These are phyloP conservation scores for Tenualosa thibaudeaui DNA, from an alignment of 2,797 vertebrate genomes.

Conservation along the genomic window DNA sequence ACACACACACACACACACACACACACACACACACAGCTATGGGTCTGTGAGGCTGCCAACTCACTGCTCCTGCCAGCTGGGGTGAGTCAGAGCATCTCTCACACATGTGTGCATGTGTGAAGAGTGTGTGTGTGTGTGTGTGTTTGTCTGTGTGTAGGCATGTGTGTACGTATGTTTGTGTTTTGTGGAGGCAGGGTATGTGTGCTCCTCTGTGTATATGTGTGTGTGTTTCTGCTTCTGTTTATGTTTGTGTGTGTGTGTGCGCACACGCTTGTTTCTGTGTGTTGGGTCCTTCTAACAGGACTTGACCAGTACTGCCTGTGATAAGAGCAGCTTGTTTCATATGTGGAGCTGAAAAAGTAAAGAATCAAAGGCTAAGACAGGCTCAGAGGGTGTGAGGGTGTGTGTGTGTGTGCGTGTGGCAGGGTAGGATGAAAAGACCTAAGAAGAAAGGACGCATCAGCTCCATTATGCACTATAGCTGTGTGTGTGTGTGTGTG, in stretches of 20 bases:
- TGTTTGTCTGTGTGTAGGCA: background rate
- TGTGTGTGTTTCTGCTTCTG: background rate
- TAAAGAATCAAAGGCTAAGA: background rate
- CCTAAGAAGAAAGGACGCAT: background rate
- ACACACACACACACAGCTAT: background rate
- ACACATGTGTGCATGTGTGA: background rate
- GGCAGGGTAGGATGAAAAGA: background rate
- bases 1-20: slow-evolving; percentile 24
- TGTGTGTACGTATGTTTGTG: no score
- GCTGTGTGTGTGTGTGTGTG: background rate
- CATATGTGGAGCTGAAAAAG: background rate
- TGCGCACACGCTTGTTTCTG: background rate
- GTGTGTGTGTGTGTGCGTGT: no score
- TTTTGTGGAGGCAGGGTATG: background rate
- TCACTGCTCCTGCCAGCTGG: slow-evolving; percentile 4
- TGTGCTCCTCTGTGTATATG: background rate
- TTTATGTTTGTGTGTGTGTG: background rate
- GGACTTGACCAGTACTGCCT: background rate
- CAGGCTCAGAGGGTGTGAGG: background rate
- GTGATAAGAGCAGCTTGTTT: background rate
- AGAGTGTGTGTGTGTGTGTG: background rate
- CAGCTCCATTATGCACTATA: background rate
- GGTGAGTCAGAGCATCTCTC: background rate
- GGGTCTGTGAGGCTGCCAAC: background rate
- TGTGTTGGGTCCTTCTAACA: background rate